Evolutionary conservation across 2,888 invertebrate species (phyloP).

Genomic region (Ennomos quercinarius): DNA sequence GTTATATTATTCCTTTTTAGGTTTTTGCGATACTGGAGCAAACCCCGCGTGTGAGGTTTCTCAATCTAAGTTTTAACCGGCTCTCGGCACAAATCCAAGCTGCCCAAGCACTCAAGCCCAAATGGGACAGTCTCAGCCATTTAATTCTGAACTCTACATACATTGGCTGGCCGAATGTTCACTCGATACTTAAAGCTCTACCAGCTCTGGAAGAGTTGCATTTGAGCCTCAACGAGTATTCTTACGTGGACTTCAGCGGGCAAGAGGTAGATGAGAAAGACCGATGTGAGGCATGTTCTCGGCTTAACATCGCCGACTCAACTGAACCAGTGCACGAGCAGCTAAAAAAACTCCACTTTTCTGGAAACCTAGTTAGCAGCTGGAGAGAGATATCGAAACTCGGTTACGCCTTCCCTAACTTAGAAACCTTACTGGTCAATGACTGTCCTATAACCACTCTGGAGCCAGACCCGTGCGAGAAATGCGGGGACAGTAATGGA

Average conservation of each 20-base stretch:
- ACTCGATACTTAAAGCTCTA: constrained; percentile 90
- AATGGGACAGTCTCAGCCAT: constrained; percentile 88
- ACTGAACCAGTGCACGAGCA: constrained; percentile 86
- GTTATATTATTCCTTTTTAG: constrained; percentile 65
- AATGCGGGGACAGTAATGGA: constrained; percentile 75
- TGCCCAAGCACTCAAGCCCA: constrained; percentile 75
- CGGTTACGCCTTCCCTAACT: constrained; percentile 93
- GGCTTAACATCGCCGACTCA: constrained; percentile 64
- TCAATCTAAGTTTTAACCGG: constrained; percentile 96
- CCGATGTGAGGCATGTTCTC: constrained; percentile 72
- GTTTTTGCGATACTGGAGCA: constrained; percentile 94
- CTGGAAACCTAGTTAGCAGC: constrained; percentile 93
- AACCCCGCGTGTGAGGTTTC: constrained; percentile 95
- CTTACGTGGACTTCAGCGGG: constrained; percentile 88
- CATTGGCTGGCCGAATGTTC: constrained; percentile 93
- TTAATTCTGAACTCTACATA: constrained; percentile 95
- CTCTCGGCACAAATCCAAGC: constrained; percentile 89
- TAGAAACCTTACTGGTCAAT: constrained; percentile 94
- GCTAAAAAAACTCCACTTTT: constrained; percentile 93
- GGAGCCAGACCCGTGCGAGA: constrained; percentile 87
- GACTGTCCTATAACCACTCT: constrained; percentile 91
- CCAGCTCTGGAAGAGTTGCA: constrained; percentile 96
- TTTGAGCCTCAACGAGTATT: constrained; percentile 95
- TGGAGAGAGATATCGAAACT: constrained; percentile 94
- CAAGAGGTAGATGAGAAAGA: constrained; percentile 68